phyloP scores from a whole-genome alignment of 2,888 invertebrate genomes.

The Nematopogon swammerdamellus region DNA sequence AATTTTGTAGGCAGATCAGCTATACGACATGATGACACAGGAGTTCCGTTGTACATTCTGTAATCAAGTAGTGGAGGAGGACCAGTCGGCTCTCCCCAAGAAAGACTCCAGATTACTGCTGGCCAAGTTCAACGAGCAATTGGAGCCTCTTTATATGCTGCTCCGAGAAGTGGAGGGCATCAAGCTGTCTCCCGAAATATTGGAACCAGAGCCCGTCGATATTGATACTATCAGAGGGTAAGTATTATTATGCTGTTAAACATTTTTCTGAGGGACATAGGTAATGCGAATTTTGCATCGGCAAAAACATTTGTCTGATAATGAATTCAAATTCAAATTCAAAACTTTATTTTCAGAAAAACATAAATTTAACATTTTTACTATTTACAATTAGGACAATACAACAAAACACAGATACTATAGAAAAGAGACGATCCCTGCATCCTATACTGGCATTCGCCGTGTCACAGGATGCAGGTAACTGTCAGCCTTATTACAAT shows the following conservation, averaged over 20 bases:
- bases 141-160: constrained; percentile 88
- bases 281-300: no score
- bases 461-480: no score
- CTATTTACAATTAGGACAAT: no score
- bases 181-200: constrained; percentile 85
- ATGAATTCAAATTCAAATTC: no score
- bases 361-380: no score
- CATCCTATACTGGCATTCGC: no score
- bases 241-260: constrained; percentile 11
- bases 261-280: constrained; percentile 4
- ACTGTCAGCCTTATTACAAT: no score
- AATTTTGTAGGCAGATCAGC: constrained; percentile 75
- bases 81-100: constrained; percentile 88
- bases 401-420: no score
- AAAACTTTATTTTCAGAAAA: no score
- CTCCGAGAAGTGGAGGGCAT: constrained; percentile 91
- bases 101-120: constrained; percentile 88
- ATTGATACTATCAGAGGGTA: constrained; percentile 81
- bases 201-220: constrained; percentile 93
- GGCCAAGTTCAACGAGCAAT: constrained; percentile 91
- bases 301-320: no score
- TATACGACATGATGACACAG: constrained; percentile 79
- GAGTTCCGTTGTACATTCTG: constrained; percentile 92
- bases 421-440: no score
- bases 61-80: constrained; percentile 87